Conservation (phyloP, 2,113 vertebrate species). For the Peucedramus taeniatus region DNA sequence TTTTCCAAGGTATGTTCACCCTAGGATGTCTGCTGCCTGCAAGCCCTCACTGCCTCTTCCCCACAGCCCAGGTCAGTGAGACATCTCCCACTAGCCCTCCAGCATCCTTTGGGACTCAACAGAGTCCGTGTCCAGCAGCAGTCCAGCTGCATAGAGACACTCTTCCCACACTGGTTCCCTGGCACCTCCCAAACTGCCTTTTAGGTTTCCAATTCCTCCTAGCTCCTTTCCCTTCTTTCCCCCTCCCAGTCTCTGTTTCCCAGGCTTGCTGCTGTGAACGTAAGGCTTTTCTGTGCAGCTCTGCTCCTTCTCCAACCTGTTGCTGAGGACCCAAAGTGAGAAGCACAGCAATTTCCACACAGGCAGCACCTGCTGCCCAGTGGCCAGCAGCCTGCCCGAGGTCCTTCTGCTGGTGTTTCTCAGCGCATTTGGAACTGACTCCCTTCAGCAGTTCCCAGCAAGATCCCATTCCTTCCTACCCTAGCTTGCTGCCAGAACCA, state of each 20-base stretch:
- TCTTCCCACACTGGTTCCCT: not conserved
- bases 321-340: not conserved
- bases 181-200: not conserved
- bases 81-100: not conserved
- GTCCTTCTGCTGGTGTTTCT: not conserved
- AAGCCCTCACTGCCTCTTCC: not conserved
- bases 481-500: not conserved
- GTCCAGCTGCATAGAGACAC: not conserved
- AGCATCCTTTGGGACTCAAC: not conserved
- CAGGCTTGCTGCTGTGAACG: not conserved
- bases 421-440: not conserved
- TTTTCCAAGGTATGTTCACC: not conserved
- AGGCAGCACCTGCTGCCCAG: not conserved
- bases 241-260: not conserved
- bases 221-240: not conserved
- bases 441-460: not conserved
- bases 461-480: not conserved
- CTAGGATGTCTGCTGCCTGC: not conserved
- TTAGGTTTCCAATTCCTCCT: not conserved
- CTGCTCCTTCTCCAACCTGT: not conserved
- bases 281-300: not conserved
- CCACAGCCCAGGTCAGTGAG: not conserved
- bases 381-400: not conserved
- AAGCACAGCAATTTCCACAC: not conserved
- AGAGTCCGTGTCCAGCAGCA: not conserved